phyloP scores from a whole-genome alignment of 2,888 invertebrate species.

The Chydorus sphaericus region DNA sequence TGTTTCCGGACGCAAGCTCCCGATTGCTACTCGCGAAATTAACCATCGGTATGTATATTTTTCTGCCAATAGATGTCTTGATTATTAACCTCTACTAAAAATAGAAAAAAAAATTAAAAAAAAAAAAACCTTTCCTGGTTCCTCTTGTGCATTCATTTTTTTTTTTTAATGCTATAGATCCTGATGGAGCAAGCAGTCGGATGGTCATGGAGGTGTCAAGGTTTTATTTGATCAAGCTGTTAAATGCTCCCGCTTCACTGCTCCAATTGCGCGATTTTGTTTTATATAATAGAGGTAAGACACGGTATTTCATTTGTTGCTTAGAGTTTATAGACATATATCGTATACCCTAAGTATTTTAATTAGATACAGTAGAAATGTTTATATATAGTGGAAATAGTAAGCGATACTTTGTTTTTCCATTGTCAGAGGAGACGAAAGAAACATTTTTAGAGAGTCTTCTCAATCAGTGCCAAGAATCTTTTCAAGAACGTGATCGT shows the following conservation, averaged over 20 bases:
- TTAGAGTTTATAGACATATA: no score
- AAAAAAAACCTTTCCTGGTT: no score
- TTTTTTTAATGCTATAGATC: no score
- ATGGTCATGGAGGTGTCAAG: conserved; percentile 72
- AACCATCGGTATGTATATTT: conserved; percentile 18
- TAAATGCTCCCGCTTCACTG: conserved; percentile 60
- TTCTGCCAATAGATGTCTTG: no score
- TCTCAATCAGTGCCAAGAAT: conserved; percentile 76
- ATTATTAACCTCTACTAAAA: no score
- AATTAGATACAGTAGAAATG: neutral
- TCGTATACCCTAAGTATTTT: no score
- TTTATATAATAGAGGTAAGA: conserved; percentile 56
- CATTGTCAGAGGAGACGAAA: conserved; percentile 50
- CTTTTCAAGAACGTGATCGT: conserved; percentile 70
- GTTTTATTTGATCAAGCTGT: conserved; percentile 65
- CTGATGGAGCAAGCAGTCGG: conserved; percentile 35
- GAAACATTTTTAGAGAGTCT: conserved; percentile 80
- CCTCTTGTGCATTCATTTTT: no score
- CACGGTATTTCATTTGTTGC: neutral
- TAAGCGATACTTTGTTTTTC: neutral
- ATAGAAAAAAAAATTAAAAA: no score
- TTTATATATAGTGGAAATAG: neutral
- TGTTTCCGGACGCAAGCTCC: conserved; percentile 38
- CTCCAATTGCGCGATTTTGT: conserved; percentile 71
- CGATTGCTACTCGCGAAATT: conserved; percentile 60